Evolutionary conservation across 2,797 vertebrate genomes (phyloP), one percentile per base, ranked within the genome.

Genomic region (Sebastes cheni): DNA sequence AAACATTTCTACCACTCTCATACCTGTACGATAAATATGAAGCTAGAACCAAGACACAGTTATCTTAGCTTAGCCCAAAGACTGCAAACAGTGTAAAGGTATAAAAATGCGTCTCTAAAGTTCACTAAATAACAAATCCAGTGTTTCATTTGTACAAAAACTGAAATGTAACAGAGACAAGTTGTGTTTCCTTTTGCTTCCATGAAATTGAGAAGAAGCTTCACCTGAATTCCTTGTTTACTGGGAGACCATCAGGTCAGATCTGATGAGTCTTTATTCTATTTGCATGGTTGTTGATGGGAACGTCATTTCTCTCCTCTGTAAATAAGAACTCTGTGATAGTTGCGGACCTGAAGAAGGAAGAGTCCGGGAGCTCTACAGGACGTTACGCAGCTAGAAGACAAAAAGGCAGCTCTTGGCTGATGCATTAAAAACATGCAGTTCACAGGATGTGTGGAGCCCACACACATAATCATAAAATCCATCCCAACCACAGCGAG

Each of bases 401-500:
- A 82, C 36, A 16, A 39, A 55, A 54, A 46, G 54, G 42, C 29
- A 18, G 55, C 34, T 64, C 81, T 59, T 71, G 72, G 65, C 39
- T 34, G 36, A 60, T 60, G 74, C 80, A 80, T 82, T 61, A 42
- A 76, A 77, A 72, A 75, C 67, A 66, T 74, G 83, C 65, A 32
- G 72, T 66, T 84, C 61, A 64, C 73, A 80, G 79, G 72, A 80
- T 30, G 71, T 67, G 75, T 56, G 36, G 27, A 77, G 72, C 65
- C 60, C 75, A 68, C 69, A 79, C 80, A 75, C 39, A 72, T 72
- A 66, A 72, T 83, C 65, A 81, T 76, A 56, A 84, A 68, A 77
- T 69, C 79, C 66, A 69, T 69, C 78, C 4, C 18, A 20, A 46
- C 20, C 73, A 23, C 61, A 69, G 68, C 0, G 27, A 56, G 74